phyloP scores from a whole-genome alignment of 2,797 vertebrate genomes.

The Pempheris klunzingeri region DNA sequence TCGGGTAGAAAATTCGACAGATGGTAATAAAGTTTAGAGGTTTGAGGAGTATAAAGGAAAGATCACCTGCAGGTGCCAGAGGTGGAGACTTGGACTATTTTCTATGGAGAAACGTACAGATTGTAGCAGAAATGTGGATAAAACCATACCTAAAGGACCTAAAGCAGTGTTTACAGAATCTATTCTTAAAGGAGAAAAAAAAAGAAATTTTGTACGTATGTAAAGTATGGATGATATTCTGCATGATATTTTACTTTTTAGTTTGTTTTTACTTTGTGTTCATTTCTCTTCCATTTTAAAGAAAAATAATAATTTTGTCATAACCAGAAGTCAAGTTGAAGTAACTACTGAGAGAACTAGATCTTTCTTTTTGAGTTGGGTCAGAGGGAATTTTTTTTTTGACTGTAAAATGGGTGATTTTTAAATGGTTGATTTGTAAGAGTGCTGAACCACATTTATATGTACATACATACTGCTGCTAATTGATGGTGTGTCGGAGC shows the following conservation, averaged over 20 bases:
- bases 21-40: constrained; percentile 9
- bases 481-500: constrained; percentile 78
- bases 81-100: constrained; percentile 65
- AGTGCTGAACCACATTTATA: constrained; percentile 74
- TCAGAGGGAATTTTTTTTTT: constrained; percentile 34
- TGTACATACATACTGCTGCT: constrained; percentile 83
- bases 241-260: constrained; percentile 75
- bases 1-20: constrained; percentile 38
- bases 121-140: constrained; percentile 62
- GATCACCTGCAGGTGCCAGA: constrained; percentile 60
- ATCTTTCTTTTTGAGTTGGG: constrained; percentile 43
- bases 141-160: constrained; percentile 71
- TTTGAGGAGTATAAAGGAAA: constrained; percentile 34
- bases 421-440: constrained; percentile 66
- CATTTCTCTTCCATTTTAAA: constrained; percentile 43
- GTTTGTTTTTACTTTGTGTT: constrained; percentile 67
- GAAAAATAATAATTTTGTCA: constrained; percentile 45
- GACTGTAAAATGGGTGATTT: constrained; percentile 59
- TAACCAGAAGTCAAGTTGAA: constrained; percentile 64
- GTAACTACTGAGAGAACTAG: constrained; percentile 77
- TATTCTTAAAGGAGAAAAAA: constrained; percentile 75
- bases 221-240: constrained; percentile 79
- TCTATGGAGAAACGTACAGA: constrained; percentile 53
- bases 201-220: constrained; percentile 86
- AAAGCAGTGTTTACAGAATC: constrained; percentile 85